These are phyloP conservation scores for Rotaria socialis DNA, from an alignment of 2,888 invertebrate genomes.

Conservation along the genomic window DNA sequence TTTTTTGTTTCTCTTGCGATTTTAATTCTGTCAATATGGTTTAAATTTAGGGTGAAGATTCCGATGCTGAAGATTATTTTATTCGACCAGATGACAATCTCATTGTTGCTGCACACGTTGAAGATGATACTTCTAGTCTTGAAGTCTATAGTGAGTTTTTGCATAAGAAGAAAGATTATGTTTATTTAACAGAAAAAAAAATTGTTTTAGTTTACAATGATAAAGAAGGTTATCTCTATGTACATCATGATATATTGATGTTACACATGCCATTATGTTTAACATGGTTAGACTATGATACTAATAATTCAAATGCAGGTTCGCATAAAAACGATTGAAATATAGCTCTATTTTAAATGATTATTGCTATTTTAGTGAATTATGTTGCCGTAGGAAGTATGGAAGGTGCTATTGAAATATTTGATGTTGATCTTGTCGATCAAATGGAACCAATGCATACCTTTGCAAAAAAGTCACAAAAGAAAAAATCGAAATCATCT, in stretches of 20 bases:
- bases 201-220: constrained; percentile 76
- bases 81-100: constrained; percentile 84
- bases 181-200: constrained; percentile 33
- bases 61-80: constrained; percentile 78
- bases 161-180: neutral
- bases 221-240: constrained; percentile 79
- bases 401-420: constrained; percentile 86
- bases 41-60: constrained; percentile 53
- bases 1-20: neutral
- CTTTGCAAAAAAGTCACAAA: constrained; percentile 44
- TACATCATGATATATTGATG: constrained; percentile 85
- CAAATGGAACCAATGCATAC: constrained; percentile 70
- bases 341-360: constrained; percentile 35
- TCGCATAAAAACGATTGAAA: constrained; percentile 36
- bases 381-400: constrained; percentile 86
- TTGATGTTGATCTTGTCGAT: constrained; percentile 91
- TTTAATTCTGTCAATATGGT: too few species aligned
- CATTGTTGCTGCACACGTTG: constrained; percentile 77
- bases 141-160: constrained; percentile 75
- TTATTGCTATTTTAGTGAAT: constrained; percentile 65
- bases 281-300: constrained; percentile 86
- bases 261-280: constrained; percentile 82
- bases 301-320: constrained; percentile 63
- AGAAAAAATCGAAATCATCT: constrained; percentile 48
- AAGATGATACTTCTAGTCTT: constrained; percentile 77